Evolutionary conservation across 2,113 vertebrate species (phyloP).

Genomic region (Chiloscyllium plagiosum): DNA sequence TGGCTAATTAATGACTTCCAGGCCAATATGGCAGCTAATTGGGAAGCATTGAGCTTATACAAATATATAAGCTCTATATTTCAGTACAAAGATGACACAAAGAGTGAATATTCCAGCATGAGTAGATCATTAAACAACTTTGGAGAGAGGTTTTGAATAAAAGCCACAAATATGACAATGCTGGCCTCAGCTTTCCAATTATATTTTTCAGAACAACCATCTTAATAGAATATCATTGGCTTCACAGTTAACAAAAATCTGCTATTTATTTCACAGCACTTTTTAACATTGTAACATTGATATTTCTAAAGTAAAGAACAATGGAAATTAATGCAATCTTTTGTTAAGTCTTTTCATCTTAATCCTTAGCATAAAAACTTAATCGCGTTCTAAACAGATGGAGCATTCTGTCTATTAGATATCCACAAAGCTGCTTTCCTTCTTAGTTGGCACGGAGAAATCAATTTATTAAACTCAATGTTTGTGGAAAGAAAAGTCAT

Average conservation of each 20-base stretch:
- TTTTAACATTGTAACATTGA: neutral
- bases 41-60: neutral
- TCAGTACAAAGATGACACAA: neutral
- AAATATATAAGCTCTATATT: neutral
- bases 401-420: conserved; percentile 2
- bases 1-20: neutral
- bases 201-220: neutral
- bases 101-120: neutral
- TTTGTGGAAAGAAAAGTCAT: neutral
- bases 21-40: neutral
- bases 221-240: neutral
- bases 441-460: neutral
- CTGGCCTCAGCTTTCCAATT: neutral
- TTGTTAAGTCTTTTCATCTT: neutral
- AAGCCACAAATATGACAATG: neutral
- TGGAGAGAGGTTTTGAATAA: neutral
- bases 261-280: neutral
- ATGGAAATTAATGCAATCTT: neutral
- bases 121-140: neutral
- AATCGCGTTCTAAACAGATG: neutral
- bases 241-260: neutral
- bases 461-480: neutral
- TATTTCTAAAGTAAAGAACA: neutral
- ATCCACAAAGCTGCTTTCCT: neutral
- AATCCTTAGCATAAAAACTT: neutral